A percentile compares a stretch with the other conserved stretches of the same genome.
phyloP scores from a whole-genome alignment of 2,888 invertebrate species.

The Hanleya hanleyi region DNA sequence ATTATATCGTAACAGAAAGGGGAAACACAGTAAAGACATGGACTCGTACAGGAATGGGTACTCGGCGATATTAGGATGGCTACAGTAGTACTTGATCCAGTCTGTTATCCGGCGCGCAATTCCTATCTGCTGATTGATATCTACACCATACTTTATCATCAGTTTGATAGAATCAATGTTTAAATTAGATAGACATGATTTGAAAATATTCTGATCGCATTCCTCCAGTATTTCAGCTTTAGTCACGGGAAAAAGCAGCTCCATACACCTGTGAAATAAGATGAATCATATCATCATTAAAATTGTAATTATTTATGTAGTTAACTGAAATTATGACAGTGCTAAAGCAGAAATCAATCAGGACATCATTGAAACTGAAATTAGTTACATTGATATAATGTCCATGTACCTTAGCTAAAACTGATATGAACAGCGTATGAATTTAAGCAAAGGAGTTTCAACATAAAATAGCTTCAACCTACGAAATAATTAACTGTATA shows the following conservation, averaged over 20 bases:
- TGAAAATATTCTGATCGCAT: neutral
- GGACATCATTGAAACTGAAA: too few species aligned
- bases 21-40: conserved; percentile 18
- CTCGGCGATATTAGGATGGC: neutral
- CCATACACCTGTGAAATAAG: conserved; percentile 54
- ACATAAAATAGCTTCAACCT: too few species aligned
- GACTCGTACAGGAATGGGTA: neutral
- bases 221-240: conserved; percentile 31
- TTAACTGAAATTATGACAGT: too few species aligned
- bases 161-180: neutral
- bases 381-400: too few species aligned
- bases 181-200: neutral
- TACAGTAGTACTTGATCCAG: conserved; percentile 21
- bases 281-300: too few species aligned
- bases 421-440: too few species aligned
- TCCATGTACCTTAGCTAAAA: too few species aligned
- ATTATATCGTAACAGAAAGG: conserved; percentile 39
- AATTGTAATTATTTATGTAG: too few species aligned
- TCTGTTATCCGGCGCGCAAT: conserved; percentile 28
- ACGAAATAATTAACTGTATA: too few species aligned
- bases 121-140: neutral
- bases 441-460: too few species aligned
- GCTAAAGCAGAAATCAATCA: too few species aligned
- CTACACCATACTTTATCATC: neutral
- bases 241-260: conserved; percentile 52